These are phyloP conservation scores for Corapipo altera DNA, from an alignment of 2,113 vertebrate genomes.

Conservation along the genomic window DNA sequence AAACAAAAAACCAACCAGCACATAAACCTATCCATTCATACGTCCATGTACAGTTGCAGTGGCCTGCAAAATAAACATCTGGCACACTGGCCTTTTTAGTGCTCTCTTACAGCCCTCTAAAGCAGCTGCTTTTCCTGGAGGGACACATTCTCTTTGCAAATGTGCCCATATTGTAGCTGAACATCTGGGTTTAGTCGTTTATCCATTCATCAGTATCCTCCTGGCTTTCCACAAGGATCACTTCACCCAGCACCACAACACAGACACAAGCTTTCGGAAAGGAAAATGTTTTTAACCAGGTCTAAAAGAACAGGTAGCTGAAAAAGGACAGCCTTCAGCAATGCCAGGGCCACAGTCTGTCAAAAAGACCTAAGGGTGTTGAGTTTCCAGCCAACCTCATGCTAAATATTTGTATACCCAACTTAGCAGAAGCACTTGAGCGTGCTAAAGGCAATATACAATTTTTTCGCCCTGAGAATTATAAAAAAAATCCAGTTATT, in stretches of 20 bases:
- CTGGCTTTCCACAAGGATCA: not conserved
- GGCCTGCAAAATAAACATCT: not conserved
- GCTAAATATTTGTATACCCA: not conserved
- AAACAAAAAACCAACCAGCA: not conserved
- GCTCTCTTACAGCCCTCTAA: not conserved
- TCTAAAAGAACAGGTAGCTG: not conserved
- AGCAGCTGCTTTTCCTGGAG: not conserved
- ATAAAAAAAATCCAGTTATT: not conserved
- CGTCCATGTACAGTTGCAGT: not conserved
- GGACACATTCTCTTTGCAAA: not conserved
- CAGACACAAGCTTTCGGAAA: not conserved
- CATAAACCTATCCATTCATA: not conserved
- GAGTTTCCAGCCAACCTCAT: not conserved
- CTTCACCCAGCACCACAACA: not conserved
- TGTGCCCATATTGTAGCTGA: not conserved
- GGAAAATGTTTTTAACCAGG: not conserved
- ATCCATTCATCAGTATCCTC: not conserved
- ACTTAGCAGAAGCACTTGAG: not conserved
- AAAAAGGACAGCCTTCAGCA: not conserved
- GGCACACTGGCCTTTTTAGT: not conserved
- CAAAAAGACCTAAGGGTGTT: fast-evolving
- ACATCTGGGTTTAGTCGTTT: not conserved
- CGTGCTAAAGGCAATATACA: not conserved
- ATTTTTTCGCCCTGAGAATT: fast-evolving
- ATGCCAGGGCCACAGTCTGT: not conserved